Percentiles rank a stretch among this genome's conserved stretches.
Evolutionary conservation across 2,888 invertebrate species (phyloP).

Genomic region (Himalopsyche japonica): DNA sequence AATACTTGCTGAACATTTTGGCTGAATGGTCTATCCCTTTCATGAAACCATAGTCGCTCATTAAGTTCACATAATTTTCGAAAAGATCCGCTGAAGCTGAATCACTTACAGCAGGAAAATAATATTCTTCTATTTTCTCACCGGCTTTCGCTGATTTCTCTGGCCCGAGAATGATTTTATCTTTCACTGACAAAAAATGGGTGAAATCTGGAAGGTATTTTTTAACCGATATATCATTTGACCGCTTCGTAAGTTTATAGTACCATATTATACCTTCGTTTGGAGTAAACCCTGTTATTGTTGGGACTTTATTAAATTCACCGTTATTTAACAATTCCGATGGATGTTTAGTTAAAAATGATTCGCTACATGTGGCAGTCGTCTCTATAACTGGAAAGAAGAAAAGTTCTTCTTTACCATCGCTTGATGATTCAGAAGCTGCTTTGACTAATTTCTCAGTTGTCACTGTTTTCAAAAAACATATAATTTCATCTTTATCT

Average conservation of each 20-base stretch:
- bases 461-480: not conserved
- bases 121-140: constrained; percentile 42
- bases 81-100: constrained; percentile 16
- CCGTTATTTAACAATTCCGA: constrained; percentile 45
- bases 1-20: constrained; percentile 13
- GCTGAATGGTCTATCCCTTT: constrained; percentile 38
- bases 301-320: constrained; percentile 47
- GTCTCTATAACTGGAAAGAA: constrained; percentile 51
- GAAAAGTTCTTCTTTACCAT: constrained; percentile 5
- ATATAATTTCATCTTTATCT: constrained; percentile 3
- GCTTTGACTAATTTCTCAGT: not conserved
- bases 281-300: constrained; percentile 49
- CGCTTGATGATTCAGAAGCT: not conserved
- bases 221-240: constrained; percentile 6
- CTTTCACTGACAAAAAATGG: constrained; percentile 43
- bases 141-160: constrained; percentile 41
- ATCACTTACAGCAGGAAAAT: constrained; percentile 41
- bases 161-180: constrained; percentile 43
- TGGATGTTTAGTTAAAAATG: constrained; percentile 48
- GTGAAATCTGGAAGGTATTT: constrained; percentile 42
- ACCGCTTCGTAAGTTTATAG: not conserved
- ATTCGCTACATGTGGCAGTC: constrained; percentile 40
- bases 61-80: constrained; percentile 30
- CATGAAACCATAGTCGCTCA: constrained; percentile 40
- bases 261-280: constrained; percentile 46